These are phyloP conservation scores for Beris morrisii DNA, from an alignment of 2,888 invertebrate genomes.

Conservation along the genomic window DNA sequence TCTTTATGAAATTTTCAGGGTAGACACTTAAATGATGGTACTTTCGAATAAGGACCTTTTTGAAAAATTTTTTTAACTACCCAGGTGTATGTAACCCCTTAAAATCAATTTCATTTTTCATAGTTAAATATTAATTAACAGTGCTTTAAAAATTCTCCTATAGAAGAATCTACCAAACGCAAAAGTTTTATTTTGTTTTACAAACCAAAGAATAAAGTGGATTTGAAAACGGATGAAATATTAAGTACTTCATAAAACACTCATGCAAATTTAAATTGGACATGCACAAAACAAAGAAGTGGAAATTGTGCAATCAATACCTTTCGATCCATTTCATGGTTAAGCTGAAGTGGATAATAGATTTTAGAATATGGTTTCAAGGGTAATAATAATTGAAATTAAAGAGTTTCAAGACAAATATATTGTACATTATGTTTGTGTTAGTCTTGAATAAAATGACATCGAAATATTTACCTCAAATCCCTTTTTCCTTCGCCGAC, in stretches of 20 bases:
- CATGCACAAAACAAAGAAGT: conserved; percentile 20
- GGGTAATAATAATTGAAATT: conserved; percentile 32
- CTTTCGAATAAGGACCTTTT: too few species aligned
- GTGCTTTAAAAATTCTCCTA: conserved; percentile 35
- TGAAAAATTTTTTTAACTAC: too few species aligned
- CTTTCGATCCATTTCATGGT: conserved; percentile 42
- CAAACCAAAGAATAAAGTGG: too few species aligned
- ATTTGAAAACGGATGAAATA: too few species aligned
- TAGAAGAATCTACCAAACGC: neutral
- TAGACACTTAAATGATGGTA: too few species aligned
- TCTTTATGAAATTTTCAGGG: too few species aligned
- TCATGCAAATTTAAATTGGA: neutral
- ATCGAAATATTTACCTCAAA: conserved; percentile 40
- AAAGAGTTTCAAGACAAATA: conserved; percentile 10
- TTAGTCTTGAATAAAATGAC: neutral
- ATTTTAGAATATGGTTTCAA: conserved; percentile 23
- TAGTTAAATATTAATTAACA: too few species aligned
- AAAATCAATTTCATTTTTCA: too few species aligned
- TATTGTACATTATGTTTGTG: conserved; percentile 3
- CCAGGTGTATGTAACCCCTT: too few species aligned
- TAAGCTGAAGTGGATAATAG: conserved; percentile 39
- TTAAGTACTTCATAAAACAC: too few species aligned
- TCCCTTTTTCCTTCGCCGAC: conserved; percentile 41
- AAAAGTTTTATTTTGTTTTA: too few species aligned
- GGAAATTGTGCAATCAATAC: conserved; percentile 37